Evolutionary conservation across 2,888 invertebrate genomes (phyloP).

Genomic region (Panorpa germanica): DNA sequence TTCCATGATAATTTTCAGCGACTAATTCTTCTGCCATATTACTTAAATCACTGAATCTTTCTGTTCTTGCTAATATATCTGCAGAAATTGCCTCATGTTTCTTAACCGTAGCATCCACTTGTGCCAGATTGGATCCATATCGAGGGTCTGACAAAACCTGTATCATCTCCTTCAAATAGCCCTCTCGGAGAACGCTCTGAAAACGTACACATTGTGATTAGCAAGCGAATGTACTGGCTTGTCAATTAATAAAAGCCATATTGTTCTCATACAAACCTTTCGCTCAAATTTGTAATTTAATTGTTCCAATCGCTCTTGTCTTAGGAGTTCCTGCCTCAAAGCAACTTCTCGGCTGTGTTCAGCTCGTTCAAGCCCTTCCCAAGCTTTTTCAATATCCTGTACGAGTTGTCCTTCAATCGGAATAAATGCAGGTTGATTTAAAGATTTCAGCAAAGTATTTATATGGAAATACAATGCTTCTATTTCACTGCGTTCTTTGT

Average conservation of each 20-base stretch:
- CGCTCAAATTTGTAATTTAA: slow-evolving; percentile 90
- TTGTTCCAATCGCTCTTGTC: slow-evolving; percentile 87
- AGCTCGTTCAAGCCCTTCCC: slow-evolving; percentile 82
- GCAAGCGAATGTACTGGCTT: slow-evolving; percentile 8
- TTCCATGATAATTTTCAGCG: slow-evolving; percentile 78
- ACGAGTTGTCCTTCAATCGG: slow-evolving; percentile 82
- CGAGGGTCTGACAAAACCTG: slow-evolving; percentile 83
- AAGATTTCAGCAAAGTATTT: slow-evolving; percentile 87
- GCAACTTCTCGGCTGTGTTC: slow-evolving; percentile 91
- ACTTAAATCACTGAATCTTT: slow-evolving; percentile 83
- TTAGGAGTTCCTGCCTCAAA: slow-evolving; percentile 68
- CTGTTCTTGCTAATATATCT: slow-evolving; percentile 83
- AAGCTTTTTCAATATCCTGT: slow-evolving; percentile 88
- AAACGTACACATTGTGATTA: not conserved
- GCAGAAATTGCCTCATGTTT: slow-evolving; percentile 97
- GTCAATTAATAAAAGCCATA: not conserved
- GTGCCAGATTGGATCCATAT: slow-evolving; percentile 75
- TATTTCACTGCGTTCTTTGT: slow-evolving; percentile 91
- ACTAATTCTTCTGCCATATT: slow-evolving; percentile 87
- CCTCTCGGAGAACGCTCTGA: slow-evolving; percentile 75
- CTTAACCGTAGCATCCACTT: slow-evolving; percentile 93
- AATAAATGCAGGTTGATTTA: slow-evolving; percentile 70
- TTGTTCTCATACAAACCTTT: slow-evolving; percentile 55
- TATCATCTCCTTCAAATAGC: slow-evolving; percentile 95
- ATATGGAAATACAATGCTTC: slow-evolving; percentile 94